Base-by-base conservation (phyloP, 1,140 invertebrate species). In the Philotrypesis tridentata region DNA sequence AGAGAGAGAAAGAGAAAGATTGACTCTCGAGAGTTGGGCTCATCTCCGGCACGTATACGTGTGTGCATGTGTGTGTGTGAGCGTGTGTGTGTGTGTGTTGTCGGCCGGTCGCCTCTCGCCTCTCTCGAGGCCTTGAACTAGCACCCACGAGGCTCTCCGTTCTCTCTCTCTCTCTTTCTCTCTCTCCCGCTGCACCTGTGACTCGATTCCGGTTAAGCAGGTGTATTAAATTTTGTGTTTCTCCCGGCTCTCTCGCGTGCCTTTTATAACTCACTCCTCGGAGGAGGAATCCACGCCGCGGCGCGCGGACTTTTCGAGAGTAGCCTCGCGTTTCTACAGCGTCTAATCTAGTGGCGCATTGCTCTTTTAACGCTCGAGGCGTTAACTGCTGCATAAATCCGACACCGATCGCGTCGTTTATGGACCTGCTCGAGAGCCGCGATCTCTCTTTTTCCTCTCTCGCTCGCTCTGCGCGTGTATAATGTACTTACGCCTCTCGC, bases 191-290 rank as follows among this genome's bases (percentile, higher is more conserved):
- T 79, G 77, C 82, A 83, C 82, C 82, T 83, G 82, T 76, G 73
- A 80, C 70, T 77, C 71, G 29, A 78, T 82, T 82, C 82, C 82
- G 82, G 82, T 79, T 33, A 23, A 43, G n/a, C 82, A 83, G 82
- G 82, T 83, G 82, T 83, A 80, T 80, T 83, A 83, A 83, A 83
- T 79, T 79, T 74, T 37, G 40, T 60, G 23, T 17, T n/a, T 73
- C 65, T 76, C 40, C 48, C 72, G n/a, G n/a, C n/a, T 71, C 68
- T 40, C 67, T 43, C 40, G n/a, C 77, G 23, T 7, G 37, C 23
- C 14, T 40, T 80, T 75, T 75, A 74, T 80, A 48, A 79, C 78
- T 79, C 79, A 82, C 80, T 70, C 73, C 2, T 27, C 11, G 33
- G 67, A 79, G 76, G 74, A 65, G n/a, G 65, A 31, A 65, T 11